Percentiles rank a stretch among this genome's conserved stretches.
These are phyloP conservation scores for Phenganax subtilis DNA, from an alignment of 92 coral and sea anemone species.

Conservation along the genomic window DNA sequence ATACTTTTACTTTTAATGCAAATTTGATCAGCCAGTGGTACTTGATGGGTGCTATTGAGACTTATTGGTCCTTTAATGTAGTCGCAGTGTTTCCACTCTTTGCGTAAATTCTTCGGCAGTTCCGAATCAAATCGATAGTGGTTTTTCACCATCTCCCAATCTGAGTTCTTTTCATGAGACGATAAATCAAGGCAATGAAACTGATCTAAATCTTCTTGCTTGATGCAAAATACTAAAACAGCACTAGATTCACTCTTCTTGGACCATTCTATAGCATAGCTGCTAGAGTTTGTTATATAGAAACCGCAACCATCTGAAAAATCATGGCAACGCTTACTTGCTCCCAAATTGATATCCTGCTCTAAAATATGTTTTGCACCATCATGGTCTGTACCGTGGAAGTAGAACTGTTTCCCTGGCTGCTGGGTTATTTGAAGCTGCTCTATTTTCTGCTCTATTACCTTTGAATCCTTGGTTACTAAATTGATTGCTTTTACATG, in stretches of 20 bases:
- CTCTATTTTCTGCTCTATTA: neutral
- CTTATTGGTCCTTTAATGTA: conserved; percentile 20
- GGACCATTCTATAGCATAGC: conserved; percentile 29
- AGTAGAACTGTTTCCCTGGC: neutral
- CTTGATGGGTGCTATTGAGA: neutral
- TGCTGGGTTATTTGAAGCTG: neutral
- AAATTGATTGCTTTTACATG: neutral
- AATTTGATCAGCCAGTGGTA: neutral
- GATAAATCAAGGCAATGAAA: neutral
- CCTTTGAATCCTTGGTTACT: neutral
- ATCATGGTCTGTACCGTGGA: conserved; percentile 45
- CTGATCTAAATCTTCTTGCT: neutral
- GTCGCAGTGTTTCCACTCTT: conserved; percentile 8
- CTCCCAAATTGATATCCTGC: conserved; percentile 21
- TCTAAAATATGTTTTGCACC: conserved; percentile 21
- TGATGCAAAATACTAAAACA: conserved; percentile 14
- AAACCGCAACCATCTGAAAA: conserved; percentile 37
- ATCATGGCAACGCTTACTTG: conserved; percentile 5
- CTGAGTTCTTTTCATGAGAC: neutral
- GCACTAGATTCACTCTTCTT: conserved; percentile 17
- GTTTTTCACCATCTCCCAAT: conserved; percentile 2
- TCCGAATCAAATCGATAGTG: neutral
- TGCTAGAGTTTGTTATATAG: conserved; percentile 18
- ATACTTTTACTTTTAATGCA: neutral
- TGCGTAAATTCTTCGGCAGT: neutral